Evolutionary conservation across 2,113 vertebrate genomes (phyloP).

Genomic region (Tympanuchus pallidicinctus): DNA sequence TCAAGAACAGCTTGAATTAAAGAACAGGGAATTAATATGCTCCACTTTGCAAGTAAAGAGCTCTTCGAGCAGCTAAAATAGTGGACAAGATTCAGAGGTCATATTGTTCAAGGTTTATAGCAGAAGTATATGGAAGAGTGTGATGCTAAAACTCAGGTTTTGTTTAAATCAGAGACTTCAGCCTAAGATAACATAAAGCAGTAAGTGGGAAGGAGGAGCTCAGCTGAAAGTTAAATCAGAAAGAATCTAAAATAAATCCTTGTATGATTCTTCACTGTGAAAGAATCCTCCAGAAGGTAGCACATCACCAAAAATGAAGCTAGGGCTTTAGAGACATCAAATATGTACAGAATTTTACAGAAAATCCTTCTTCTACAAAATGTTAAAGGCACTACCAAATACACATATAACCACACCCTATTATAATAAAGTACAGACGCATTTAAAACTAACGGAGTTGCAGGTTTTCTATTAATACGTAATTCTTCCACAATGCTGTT

Average conservation of each 20-base stretch:
- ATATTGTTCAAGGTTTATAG: background rate
- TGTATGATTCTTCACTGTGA: background rate
- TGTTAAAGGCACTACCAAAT: background rate
- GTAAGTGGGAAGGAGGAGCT: background rate
- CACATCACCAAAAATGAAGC: background rate
- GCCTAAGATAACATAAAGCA: background rate
- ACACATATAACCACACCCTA: background rate
- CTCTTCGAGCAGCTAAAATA: background rate
- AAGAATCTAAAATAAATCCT: background rate
- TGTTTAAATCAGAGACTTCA: background rate
- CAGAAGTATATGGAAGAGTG: background rate
- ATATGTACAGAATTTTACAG: background rate
- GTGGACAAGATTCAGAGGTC: background rate
- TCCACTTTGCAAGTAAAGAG: constrained; percentile 11
- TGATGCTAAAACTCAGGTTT: background rate
- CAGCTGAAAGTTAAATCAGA: background rate
- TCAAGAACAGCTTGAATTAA: background rate
- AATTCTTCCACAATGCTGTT: background rate
- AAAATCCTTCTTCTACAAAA: background rate
- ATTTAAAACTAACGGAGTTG: background rate
- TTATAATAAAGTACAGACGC: background rate
- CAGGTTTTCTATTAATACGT: background rate
- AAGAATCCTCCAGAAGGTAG: background rate
- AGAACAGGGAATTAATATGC: background rate
- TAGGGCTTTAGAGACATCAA: background rate